Base-by-base conservation (phyloP, 2,888 invertebrate genomes). In the Seira ritae region DNA sequence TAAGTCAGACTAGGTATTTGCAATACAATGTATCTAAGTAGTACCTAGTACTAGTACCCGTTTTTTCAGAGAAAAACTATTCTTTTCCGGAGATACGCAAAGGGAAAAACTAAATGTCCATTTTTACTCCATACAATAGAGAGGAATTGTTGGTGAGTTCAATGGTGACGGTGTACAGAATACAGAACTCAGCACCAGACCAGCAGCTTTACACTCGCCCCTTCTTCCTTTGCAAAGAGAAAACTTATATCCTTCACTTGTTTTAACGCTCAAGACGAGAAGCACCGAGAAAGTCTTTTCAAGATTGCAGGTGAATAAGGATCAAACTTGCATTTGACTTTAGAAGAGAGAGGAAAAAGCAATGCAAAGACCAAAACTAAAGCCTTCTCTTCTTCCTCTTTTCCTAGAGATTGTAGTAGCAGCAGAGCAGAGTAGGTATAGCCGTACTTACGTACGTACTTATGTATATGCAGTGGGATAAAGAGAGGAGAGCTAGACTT, bases 231-330 rank as follows among this genome's bases (percentile, higher is more conserved):
- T 42, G 42, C 12, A 42, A n/a, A n/a, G 60, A 60, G 60, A 60
- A 60, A 60, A 60, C 60, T 60, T 60, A 60, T 60, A 60, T 60
- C 60, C 60, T 60, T 60, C 17, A 8, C 60, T 60, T 60, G 60
- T 60, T 60, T 60, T 17, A 60, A 60, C 8, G 60, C 60, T 60
- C n/a, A 60, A 60, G 60, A 60, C 60, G 60, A 60, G 60, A 60
- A 60, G 60, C 60, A 60, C 60, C 60, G 60, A 60, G 60, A 60
- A 60, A 60, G 60, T 60, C 60, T 60, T 60, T 60, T 60, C 12
- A 66, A 80, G 76, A 72, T 76, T 82, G 77, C 82, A 82, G 82
- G 82, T 82, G 81, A 81, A 81, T 76, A 82, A 82, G 82, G 82
- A 82, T 82, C 82, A 82, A 82, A 82, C 77, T 82, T 68, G 68